Evolutionary conservation across 1,140 invertebrate species (phyloP), one percentile per base, ranked within the genome.

Genomic region (Neomicropteryx cornuta): DNA sequence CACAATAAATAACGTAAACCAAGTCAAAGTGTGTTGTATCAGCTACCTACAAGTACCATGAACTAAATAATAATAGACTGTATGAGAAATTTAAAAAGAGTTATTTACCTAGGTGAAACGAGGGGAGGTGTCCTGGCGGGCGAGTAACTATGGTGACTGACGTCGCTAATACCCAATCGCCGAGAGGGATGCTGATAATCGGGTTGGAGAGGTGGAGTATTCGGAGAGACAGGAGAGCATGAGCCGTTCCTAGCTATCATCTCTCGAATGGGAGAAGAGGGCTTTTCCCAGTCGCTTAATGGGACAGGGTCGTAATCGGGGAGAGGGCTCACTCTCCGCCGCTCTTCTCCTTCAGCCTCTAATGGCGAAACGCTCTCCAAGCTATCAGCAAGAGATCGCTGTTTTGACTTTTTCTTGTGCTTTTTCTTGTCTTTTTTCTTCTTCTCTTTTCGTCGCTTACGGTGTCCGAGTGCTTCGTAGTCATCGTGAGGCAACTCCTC

Each of bases 371-470:
- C 53, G 23, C 71, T 73, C 45, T 75, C 72, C 33, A 75, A 58
- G 49, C 80, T 84, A 0, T 76, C 64, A 38, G 79, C 81, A 27
- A 76, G 68, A 13, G 77, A 78, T 27, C 68, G 58, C 27, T 80
- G 72, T 46, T 77, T 79, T 2, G 68, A 65, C 49, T 76, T 76
- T 42, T 75, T 73, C 49, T 83, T 83, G 8, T 76, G 77, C 58
- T 82, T 83, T 56, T 81, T 83, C 54, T 75, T 62, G 50, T 67
- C 55, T 66, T 71, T 68, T 50, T 71, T 79, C 43, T 77, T 76
- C 41, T 83, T 82, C 46, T 83, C 83, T 35, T 81, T 79, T 18
- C 55, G 49, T 29, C 64, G 39, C 24, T 36, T 39, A 20, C 16
- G 13, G 22, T 19, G 16, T n/a, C n/a, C n/a, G n/a, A 27, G n/a